Evolutionary conservation across 2,113 vertebrate species (phyloP), one percentile per base, ranked within the genome.

Genomic region (Charina bottae): DNA sequence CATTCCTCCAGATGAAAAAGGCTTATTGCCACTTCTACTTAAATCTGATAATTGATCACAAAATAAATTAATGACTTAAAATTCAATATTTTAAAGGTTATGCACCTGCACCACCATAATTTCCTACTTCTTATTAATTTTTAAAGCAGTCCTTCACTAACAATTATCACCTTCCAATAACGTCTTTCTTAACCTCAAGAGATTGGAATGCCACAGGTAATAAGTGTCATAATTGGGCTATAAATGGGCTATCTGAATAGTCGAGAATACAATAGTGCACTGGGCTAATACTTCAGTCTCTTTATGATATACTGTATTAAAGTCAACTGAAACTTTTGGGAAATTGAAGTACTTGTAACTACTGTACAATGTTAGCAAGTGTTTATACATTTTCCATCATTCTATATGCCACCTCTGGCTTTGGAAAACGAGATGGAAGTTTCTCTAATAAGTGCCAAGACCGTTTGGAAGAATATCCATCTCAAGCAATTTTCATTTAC

Each of bases 401-500:
- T 96, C 93, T 93, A 94, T 88, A 94, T 86, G 92, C 90, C 88
- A 93, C 95, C 89, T 49, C 89, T 93, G 93, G 78, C 93, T 96
- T 89, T 17, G 46, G 87, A 62, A 92, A 92, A 95, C 90, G 92
- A 90, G 93, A 89, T 55, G 90, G 54, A 90, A 91, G 93, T 90
- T 83, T 93, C 10, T 21, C 92, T 56, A 86, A 46, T n/a, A 93
- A 88, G 54, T n/a, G 15, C 19, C 17, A 72, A 7, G 42, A 42
- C 33, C 93, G 91, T 89, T 88, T 92, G 92, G 94, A 91, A 92
- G 92, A 91, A 56, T 56, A 49, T 53, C 37, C 15, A 91, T 91
- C 96, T 42, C 5, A 56, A 93, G 33, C 92, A 85, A 96, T 94
- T 96, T 93, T 92, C 78, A 55, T 42, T 28, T 88, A 62, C 21